phyloP scores from a whole-genome alignment of 2,113 vertebrate genomes.

The Lota lota region DNA sequence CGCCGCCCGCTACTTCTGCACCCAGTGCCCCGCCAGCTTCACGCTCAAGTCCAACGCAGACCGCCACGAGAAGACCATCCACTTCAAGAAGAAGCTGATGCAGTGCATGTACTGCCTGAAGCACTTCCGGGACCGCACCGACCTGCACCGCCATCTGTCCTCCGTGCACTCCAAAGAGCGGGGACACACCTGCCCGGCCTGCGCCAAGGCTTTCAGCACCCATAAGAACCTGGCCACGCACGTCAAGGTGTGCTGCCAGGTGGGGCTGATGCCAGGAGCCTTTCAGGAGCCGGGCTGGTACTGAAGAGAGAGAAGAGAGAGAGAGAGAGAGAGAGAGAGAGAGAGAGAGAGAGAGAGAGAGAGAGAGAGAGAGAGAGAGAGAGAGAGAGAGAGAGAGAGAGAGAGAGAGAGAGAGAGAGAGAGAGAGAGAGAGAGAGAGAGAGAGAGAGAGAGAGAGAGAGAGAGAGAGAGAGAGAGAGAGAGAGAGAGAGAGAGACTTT shows the following conservation, averaged over 20 bases:
- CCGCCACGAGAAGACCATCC: conserved; percentile 77
- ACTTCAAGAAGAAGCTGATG: conserved; percentile 79
- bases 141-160: conserved; percentile 71
- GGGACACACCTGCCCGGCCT: conserved; percentile 63
- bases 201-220: conserved; percentile 75
- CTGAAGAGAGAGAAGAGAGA: conserved; percentile 28
- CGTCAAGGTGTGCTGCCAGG: conserved; percentile 70
- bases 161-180: conserved; percentile 73
- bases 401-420: no score
- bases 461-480: no score
- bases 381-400: conserved; percentile 15
- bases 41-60: conserved; percentile 82
- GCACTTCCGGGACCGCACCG: conserved; percentile 76
- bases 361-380: no score
- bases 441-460: no score
- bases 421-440: no score
- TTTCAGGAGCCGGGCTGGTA: conserved; percentile 22
- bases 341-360: no score
- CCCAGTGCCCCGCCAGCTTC: conserved; percentile 78
- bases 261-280: conserved; percentile 27
- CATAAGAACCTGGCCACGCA: conserved; percentile 78
- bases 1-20: conserved; percentile 74
- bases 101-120: conserved; percentile 73
- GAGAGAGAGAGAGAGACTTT: no score
- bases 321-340: no score